Percentiles rank a stretch among this genome's conserved stretches.
phyloP scores from a whole-genome alignment of 2,888 invertebrate genomes.

The Tyria jacobaeae region DNA sequence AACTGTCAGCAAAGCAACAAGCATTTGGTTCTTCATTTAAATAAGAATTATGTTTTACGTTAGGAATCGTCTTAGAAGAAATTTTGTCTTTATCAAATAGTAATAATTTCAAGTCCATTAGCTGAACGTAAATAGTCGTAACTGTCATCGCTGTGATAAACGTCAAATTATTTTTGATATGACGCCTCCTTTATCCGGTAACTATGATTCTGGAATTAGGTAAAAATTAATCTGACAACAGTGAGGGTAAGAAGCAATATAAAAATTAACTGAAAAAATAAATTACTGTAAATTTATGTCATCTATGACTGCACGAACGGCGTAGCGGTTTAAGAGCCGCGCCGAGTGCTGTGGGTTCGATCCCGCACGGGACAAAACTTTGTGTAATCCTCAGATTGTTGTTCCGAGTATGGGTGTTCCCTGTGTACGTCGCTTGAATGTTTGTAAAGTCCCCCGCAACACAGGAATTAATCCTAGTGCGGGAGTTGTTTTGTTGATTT shows the following conservation, averaged over 20 bases:
- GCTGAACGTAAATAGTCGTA: not conserved
- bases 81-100: not conserved
- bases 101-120: not conserved
- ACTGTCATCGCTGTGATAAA: not conserved
- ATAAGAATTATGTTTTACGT: slow-evolving; percentile 14
- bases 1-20: slow-evolving; percentile 43
- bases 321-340: too few species aligned
- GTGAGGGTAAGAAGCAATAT: not conserved
- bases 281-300: too few species aligned
- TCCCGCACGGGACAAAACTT: too few species aligned
- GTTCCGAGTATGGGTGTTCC: too few species aligned
- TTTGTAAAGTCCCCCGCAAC: too few species aligned
- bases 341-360: too few species aligned
- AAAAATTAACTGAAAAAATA: not conserved
- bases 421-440: too few species aligned
- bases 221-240: not conserved
- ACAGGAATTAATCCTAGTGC: too few species aligned
- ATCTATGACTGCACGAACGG: too few species aligned
- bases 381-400: too few species aligned
- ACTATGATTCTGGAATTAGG: not conserved
- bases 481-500: too few species aligned
- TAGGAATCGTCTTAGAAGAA: not conserved
- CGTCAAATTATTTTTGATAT: not conserved
- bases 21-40: slow-evolving; percentile 59
- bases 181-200: not conserved